Evolutionary conservation across 2,888 invertebrate genomes (phyloP), one percentile per base, ranked within the genome.

Genomic region (Drosophila mettleri): DNA sequence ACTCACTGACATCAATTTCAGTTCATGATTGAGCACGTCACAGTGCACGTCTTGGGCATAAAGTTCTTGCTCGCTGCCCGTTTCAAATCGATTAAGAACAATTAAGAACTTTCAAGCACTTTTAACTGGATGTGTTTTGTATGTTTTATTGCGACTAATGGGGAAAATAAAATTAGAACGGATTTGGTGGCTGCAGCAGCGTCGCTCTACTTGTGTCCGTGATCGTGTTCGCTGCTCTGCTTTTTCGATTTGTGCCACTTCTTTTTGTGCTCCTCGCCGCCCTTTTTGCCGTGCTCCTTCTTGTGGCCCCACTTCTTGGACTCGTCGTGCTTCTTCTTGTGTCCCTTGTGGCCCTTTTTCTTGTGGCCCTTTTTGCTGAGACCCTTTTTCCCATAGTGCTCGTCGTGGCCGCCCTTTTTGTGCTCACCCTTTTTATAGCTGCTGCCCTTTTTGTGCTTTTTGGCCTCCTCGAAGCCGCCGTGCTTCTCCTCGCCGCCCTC

Each of bases 381-480:
- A 2, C 96, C 96, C 90, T 96, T 96, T 92, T 97, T 95, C 36
- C 96, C 96, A 77, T 96, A 95, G 88, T 96, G 95, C 80, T 95
- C 95, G 81, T 95, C 94, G 83, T 96, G 95, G 80, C 95, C 95
- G 9, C 94, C 95, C 45, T 95, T 95, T 85, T 97, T 94, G 88
- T 96, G 95, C 90, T 96, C 96, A n/a, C 96, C 96, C 83, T 96
- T 96, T 92, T 97, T 96, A 91, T 95, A 94, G 90, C 95, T 95
- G 7, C 96, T 96, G 63, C 97, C 97, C 92, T 97, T 96, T 92
- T 96, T 96, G 92, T 96, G 95, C 24, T 95, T 96, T 80, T 96
- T 95, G 88, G 95, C 95, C 90, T 97, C 96, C 89, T 96, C 95
- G 91, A 95, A 95, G 34, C 94, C 95, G 69, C 96, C 97, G 88